These are phyloP conservation scores for Nipponia nippon DNA, from an alignment of 2,113 vertebrate genomes.

Conservation along the genomic window DNA sequence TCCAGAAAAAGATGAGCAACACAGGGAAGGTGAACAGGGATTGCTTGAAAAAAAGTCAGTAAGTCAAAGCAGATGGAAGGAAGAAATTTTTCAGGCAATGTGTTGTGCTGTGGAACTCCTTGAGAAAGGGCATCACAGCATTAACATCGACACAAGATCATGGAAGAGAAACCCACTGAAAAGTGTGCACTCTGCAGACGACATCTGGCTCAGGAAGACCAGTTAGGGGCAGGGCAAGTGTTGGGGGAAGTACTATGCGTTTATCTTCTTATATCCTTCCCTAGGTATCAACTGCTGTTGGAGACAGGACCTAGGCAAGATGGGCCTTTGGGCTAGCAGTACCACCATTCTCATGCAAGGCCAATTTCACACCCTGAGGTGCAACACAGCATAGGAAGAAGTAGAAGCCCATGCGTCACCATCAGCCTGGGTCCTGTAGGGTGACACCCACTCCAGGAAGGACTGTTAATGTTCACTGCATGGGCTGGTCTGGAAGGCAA, in stretches of 20 bases:
- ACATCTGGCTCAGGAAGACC: not conserved
- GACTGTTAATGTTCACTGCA: not conserved
- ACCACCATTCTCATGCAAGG: not conserved
- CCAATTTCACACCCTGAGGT: not conserved
- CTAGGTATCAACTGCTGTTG: not conserved
- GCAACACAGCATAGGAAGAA: not conserved
- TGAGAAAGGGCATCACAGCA: not conserved
- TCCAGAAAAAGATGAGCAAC: not conserved
- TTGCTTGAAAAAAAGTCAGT: not conserved
- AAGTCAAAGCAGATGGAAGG: not conserved
- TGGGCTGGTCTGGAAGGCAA: not conserved
- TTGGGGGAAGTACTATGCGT: not conserved
- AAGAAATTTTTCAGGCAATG: not conserved
- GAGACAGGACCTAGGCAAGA: not conserved
- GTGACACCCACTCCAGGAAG: not conserved
- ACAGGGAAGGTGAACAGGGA: not conserved
- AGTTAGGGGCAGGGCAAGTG: not conserved
- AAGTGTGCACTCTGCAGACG: not conserved
- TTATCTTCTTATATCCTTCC: not conserved
- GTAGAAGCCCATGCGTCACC: not conserved
- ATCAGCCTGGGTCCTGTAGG: not conserved
- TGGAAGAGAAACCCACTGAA: not conserved
- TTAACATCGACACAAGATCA: not conserved
- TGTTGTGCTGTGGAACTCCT: not conserved
- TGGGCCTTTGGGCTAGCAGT: not conserved